phyloP scores from a whole-genome alignment of 2,797 vertebrate genomes.

The Cryptoprocta ferox region DNA sequence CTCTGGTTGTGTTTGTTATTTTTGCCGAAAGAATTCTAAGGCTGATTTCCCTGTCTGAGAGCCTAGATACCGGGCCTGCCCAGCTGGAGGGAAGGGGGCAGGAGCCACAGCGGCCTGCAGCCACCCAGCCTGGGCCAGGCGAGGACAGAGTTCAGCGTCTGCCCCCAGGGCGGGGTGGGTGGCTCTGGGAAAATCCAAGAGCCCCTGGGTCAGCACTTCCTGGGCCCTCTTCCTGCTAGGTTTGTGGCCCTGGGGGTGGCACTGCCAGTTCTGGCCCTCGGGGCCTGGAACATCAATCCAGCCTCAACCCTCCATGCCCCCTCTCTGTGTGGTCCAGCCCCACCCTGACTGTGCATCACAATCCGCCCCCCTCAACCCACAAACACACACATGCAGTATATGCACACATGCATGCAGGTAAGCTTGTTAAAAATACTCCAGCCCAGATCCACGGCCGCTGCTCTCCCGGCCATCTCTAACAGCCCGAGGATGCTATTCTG shows the following conservation, averaged over 20 bases:
- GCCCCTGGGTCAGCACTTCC: slow-evolving; percentile 29
- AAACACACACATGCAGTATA: fast-evolving
- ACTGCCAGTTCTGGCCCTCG: not conserved
- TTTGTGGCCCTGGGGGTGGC: not conserved
- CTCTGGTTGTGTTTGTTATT: slow-evolving; percentile 72
- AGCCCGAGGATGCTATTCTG: not conserved
- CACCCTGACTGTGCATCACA: not conserved
- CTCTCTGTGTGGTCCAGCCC: not conserved
- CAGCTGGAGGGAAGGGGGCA: not conserved
- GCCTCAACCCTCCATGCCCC: not conserved
- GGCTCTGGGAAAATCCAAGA: slow-evolving; percentile 30
- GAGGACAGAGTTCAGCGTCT: not conserved
- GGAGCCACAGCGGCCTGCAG: not conserved
- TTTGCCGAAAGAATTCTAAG: slow-evolving; percentile 58
- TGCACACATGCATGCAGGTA: fast-evolving
- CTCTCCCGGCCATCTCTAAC: not conserved
- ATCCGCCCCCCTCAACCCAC: not conserved
- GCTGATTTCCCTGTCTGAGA: slow-evolving; percentile 49
- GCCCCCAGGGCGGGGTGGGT: not conserved
- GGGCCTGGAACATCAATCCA: not conserved
- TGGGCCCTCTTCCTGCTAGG: slow-evolving; percentile 31
- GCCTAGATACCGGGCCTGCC: slow-evolving; percentile 27
- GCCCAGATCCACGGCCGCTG: not conserved
- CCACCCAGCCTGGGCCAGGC: not conserved
- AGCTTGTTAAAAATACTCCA: not conserved